Evolutionary conservation across 2,113 vertebrate genomes (phyloP).

Genomic region (Candoia aspera): DNA sequence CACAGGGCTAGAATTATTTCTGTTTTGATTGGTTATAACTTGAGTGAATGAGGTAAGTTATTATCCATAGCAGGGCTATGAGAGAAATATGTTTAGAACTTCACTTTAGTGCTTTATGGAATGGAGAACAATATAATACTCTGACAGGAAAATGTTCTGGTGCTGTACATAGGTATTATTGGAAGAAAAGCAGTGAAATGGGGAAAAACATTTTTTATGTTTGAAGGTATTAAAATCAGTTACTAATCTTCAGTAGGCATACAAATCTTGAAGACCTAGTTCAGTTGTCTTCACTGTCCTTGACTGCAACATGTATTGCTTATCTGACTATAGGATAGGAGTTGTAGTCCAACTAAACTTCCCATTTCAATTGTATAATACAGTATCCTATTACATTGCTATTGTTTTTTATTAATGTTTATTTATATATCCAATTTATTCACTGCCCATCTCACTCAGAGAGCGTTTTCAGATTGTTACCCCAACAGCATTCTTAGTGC

Average conservation of each 20-base stretch:
- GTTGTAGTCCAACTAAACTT: not conserved
- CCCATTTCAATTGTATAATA: not conserved
- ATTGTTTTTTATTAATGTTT: no score
- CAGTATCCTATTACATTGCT: not conserved
- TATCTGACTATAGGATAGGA: not conserved
- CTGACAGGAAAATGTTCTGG: not conserved
- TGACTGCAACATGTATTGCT: not conserved
- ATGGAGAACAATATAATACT: not conserved
- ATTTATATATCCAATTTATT: no score
- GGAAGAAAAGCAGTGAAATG: no score
- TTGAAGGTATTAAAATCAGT: not conserved
- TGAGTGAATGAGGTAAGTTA: not conserved
- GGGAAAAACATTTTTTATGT: not conserved
- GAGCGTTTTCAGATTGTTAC: not conserved
- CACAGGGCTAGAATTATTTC: not conserved
- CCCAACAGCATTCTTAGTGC: not conserved
- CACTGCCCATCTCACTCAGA: no score
- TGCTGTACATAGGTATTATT: no score
- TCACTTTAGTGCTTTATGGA: conserved; percentile 35
- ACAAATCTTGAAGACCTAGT: not conserved
- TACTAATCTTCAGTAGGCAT: not conserved
- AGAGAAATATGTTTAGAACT: not conserved
- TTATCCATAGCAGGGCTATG: no score
- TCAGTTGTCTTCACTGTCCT: not conserved
- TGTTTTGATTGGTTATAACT: not conserved